phyloP scores from a whole-genome alignment of 2,797 vertebrate genomes.

The Mormyrops boulengeri region DNA sequence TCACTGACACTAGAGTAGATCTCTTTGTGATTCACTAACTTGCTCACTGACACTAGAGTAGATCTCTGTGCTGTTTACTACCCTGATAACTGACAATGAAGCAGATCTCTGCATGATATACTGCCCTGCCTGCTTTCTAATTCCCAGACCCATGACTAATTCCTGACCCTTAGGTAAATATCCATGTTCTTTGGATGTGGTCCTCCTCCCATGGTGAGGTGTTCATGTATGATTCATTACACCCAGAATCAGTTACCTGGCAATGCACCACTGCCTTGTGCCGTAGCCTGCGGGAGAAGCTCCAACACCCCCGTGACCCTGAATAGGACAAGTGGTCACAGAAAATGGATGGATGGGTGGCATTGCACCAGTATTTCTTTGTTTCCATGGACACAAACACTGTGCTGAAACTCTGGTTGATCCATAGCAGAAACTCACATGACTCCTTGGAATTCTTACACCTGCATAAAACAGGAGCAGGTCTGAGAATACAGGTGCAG shows the following conservation, averaged over 20 bases:
- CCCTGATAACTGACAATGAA: background rate
- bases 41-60: background rate
- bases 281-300: background rate
- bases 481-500: background rate
- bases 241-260: constrained; percentile 1
- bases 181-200: background rate
- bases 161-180: constrained; percentile 10
- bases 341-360: background rate
- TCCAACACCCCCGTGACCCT: background rate
- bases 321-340: background rate
- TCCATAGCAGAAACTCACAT: background rate
- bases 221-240: constrained; percentile 12
- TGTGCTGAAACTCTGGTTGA: constrained; percentile 12
- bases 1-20: background rate
- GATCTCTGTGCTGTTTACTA: background rate
- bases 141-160: background rate
- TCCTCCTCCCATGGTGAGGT: constrained; percentile 2
- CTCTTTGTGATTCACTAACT: background rate
- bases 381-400: constrained; percentile 28
- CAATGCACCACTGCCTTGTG: background rate
- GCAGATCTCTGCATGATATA: background rate
- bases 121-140: background rate
- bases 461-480: background rate
- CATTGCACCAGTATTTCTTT: constrained; percentile 21
- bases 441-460: background rate